Evolutionary conservation across 2,113 vertebrate genomes (phyloP).

Genomic region (Scatophagus argus): DNA sequence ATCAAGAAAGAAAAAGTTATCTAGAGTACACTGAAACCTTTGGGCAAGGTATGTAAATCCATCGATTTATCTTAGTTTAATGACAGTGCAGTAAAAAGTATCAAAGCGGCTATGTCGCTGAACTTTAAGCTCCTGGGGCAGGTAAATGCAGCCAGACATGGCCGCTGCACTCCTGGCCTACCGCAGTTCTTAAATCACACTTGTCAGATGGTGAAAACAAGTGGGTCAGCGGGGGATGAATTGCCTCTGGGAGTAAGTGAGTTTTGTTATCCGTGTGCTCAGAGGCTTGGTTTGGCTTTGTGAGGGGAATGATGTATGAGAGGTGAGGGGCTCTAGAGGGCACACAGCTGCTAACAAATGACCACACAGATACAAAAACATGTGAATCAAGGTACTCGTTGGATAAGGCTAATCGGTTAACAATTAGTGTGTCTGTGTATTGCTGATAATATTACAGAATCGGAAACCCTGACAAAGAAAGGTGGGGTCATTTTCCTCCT

Average conservation of each 20-base stretch:
- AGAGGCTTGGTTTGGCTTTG: slow-evolving; percentile 52
- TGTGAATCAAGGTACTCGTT: neutral
- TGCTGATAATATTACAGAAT: neutral
- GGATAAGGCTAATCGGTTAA: slow-evolving; percentile 2
- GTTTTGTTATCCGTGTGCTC: slow-evolving; percentile 67
- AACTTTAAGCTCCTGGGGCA: slow-evolving; percentile 56
- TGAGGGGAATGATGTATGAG: slow-evolving; percentile 67
- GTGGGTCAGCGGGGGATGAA: slow-evolving; percentile 65
- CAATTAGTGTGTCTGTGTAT: neutral
- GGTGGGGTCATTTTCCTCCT: neutral
- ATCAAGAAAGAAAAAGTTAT: slow-evolving; percentile 63
- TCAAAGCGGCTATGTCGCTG: slow-evolving; percentile 33
- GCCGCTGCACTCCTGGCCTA: slow-evolving; percentile 48
- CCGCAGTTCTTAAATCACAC: slow-evolving; percentile 71
- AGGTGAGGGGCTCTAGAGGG: slow-evolving; percentile 31
- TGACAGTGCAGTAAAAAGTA: slow-evolving; percentile 54
- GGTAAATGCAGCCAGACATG: slow-evolving; percentile 41
- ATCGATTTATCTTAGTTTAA: slow-evolving; percentile 64
- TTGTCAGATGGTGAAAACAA: slow-evolving; percentile 71
- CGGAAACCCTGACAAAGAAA: neutral
- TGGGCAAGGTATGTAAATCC: slow-evolving; percentile 66
- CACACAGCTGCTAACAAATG: slow-evolving; percentile 42
- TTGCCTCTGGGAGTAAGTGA: slow-evolving; percentile 59
- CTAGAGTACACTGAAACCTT: slow-evolving; percentile 46
- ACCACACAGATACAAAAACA: slow-evolving; percentile 4